phyloP scores from a whole-genome alignment of 2,888 invertebrate genomes.

The Volucella inflata region DNA sequence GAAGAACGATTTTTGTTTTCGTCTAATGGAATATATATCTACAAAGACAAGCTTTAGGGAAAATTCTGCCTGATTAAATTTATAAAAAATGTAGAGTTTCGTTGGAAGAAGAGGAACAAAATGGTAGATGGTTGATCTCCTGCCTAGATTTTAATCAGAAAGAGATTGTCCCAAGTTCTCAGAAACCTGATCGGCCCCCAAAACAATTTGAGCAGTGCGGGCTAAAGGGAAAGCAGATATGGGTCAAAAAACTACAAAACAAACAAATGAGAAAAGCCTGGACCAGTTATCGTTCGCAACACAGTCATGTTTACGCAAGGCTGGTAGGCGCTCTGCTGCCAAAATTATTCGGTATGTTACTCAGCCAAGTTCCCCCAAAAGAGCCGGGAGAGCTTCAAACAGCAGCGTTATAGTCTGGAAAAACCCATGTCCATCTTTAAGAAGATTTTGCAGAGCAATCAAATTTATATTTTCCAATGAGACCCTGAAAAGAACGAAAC shows the following conservation, averaged over 20 bases:
- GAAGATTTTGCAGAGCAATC: neutral
- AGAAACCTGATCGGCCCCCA: conserved; percentile 3
- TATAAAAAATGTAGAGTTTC: conserved; percentile 3
- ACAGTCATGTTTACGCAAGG: neutral
- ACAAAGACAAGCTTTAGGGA: too few relatives aligned
- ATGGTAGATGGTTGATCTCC: too few relatives aligned
- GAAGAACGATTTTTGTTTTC: too few relatives aligned
- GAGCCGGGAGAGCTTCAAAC: neutral
- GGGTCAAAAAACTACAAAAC: too few relatives aligned
- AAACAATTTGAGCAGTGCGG: conserved; percentile 10
- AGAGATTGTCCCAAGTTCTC: conserved; percentile 8
- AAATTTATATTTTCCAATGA: neutral
- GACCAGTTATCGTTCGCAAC: neutral
- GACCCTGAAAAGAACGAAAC: neutral
- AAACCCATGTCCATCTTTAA: neutral
- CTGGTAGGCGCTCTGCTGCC: neutral
- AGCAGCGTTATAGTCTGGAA: neutral
- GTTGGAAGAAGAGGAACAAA: conserved; percentile 8
- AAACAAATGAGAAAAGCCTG: too few relatives aligned
- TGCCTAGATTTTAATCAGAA: neutral
- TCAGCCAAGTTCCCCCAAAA: neutral
- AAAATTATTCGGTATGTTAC: too few relatives aligned
- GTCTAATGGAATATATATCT: too few relatives aligned
- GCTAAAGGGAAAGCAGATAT: neutral
- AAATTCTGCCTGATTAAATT: too few relatives aligned